Conservation (phyloP, 2,888 invertebrate species). For the Cheilosia soror region DNA sequence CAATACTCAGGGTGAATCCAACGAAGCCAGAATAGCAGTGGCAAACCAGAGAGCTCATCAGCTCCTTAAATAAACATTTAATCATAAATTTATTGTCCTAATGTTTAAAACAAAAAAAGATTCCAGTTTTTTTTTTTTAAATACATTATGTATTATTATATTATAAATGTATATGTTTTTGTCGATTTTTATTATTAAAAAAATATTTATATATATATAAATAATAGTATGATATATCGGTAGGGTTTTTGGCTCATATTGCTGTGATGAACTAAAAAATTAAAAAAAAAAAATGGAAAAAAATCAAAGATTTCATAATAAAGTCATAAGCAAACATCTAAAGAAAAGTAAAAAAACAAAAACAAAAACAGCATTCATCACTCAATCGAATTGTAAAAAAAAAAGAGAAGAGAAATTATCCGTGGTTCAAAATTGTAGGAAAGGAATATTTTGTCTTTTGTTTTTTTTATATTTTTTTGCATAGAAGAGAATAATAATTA, state of each 20-base stretch:
- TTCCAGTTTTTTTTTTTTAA: constrained; percentile 45
- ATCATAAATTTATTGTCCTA: constrained; percentile 74
- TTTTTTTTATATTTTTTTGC: not conserved
- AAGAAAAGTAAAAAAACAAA: constrained; percentile 8
- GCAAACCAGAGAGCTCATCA: constrained; percentile 99
- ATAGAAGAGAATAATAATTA: not conserved
- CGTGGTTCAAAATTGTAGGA: constrained; percentile 3
- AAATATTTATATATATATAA: constrained; percentile 43
- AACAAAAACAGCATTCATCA: constrained; percentile 62
- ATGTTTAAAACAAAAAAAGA: constrained; percentile 61
- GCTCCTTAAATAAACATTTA: constrained; percentile 91
- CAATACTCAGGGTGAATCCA: constrained; percentile 90
- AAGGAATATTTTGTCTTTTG: not conserved
- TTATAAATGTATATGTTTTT: constrained; percentile 52
- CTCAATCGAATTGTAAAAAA: constrained; percentile 52
- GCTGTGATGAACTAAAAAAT: constrained; percentile 73
- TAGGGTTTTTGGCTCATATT: constrained; percentile 76
- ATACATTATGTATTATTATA: constrained; percentile 70
- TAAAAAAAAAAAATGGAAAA: constrained; percentile 23
- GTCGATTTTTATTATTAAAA: constrained; percentile 55
- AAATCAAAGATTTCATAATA: constrained; percentile 19
- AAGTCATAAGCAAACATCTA: constrained; percentile 22
- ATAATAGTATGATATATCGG: constrained; percentile 59
- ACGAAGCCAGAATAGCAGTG: constrained; percentile 97
- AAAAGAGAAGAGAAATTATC: constrained; percentile 8